phyloP scores from a whole-genome alignment of 1,140 invertebrate species.

The Musca domestica region DNA sequence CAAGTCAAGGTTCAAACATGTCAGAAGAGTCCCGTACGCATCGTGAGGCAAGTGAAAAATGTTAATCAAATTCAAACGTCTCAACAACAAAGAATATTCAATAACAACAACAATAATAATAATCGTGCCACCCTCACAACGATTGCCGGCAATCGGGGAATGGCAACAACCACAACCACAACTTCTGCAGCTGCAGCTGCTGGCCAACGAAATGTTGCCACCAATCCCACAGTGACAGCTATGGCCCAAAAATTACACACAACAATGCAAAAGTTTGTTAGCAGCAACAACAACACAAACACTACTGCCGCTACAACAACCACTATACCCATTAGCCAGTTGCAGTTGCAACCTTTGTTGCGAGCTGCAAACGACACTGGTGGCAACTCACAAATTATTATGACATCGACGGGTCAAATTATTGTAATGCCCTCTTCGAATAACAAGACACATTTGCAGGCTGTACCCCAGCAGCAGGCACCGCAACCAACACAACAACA shows the following conservation, averaged over 20 bases:
- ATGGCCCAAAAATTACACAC: constrained; percentile 24
- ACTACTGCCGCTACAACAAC: neutral
- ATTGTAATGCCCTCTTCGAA: constrained; percentile 56
- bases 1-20: constrained; percentile 66
- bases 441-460: constrained; percentile 35
- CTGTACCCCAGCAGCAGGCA: constrained; percentile 19
- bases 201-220: neutral
- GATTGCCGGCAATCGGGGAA: constrained; percentile 15
- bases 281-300: neutral
- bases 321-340: constrained; percentile 20
- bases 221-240: neutral
- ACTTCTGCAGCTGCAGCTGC: constrained; percentile 9
- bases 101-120: neutral
- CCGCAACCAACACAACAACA: constrained; percentile 30
- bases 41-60: constrained; percentile 23
- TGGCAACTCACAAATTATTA: constrained; percentile 43
- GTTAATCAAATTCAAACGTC: constrained; percentile 9
- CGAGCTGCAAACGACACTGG: constrained; percentile 27
- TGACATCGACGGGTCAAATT: constrained; percentile 52
- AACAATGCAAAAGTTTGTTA: constrained; percentile 24
- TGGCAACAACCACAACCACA: constrained; percentile 18
- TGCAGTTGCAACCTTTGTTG: constrained; percentile 21
- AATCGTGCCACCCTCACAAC: constrained; percentile 15
- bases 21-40: constrained; percentile 29
- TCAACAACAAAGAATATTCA: constrained; percentile 17